Evolutionary conservation across 1,140 invertebrate genomes (phyloP), one percentile per base, ranked within the genome.

Genomic region (Zaprionus vittiger): DNA sequence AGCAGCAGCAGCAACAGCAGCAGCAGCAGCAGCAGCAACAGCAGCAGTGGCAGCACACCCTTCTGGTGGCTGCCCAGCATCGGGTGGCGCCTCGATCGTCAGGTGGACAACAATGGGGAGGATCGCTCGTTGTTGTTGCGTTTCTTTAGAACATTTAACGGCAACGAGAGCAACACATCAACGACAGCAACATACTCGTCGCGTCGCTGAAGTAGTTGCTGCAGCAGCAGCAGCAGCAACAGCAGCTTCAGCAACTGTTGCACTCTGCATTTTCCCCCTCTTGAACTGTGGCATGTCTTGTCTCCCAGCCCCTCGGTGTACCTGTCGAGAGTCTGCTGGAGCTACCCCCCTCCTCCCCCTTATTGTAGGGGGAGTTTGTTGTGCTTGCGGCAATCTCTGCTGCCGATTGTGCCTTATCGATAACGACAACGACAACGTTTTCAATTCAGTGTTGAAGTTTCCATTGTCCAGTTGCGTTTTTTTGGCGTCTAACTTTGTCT

Each of bases 1-100:
- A 68, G n/a, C 56, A 74, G 31, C 55, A 41, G 22, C 54, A 57
- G 22, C 62, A 65, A 4, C 52, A 67, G 7, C 41, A 57, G 14
- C 31, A 41, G 4, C 44, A 65, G 24, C n/a, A 67, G 22, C 24
- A 49, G 20, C 64, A 72, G 54, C 49, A 67, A 31, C 41, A 72
- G 22, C 4, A 6, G 41, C 14, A 15, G 22, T n/a, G 41, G 26
- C 22, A 84, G 79, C 38, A 69, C 78, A n/a, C 77, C 91, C 0
- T 92, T 84, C 38, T 92, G 91, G 91, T 92, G 91, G 91, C 65
- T 92, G 63, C 74, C 87, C 5, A 86, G 73, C 0, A 67, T 92
- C 2, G 84, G 87, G 0, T 86, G 87, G 84, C 85, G 87, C 12
- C 14, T 92, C 24, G 84, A 92, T 71, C 80, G 91, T 17, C 67